Percentiles rank a stretch among this genome's conserved stretches.
Evolutionary conservation across 1,140 invertebrate genomes (phyloP).

Genomic region (Cydia amplana): DNA sequence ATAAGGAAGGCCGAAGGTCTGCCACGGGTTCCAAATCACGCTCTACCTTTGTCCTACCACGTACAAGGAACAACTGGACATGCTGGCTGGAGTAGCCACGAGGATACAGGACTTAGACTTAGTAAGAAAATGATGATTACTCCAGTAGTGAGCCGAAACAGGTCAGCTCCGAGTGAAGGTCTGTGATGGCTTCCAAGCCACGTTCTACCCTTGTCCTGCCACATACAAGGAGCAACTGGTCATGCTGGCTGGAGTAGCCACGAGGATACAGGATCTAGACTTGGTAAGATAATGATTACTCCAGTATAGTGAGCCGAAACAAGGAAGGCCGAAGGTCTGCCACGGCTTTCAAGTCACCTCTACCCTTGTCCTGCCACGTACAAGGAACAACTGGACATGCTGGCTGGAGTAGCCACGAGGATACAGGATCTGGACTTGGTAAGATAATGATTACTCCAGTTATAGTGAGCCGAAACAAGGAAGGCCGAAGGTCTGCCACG

Average conservation of each 20-base stretch:
- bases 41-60: conserved; percentile 95
- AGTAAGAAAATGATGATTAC: not conserved
- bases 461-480: conserved; percentile 73
- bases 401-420: conserved; percentile 91
- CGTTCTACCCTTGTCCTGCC: conserved; percentile 95
- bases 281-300: conserved; percentile 81
- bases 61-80: conserved; percentile 89
- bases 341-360: conserved; percentile 95
- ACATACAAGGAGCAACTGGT: no score
- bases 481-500: conserved; percentile 97
- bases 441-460: conserved; percentile 45
- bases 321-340: conserved; percentile 96
- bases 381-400: conserved; percentile 92
- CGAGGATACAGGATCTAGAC: conserved; percentile 87
- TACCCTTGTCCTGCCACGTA: conserved; percentile 95
- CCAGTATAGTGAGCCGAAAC: not conserved
- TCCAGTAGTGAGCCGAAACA: not conserved
- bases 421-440: conserved; percentile 89
- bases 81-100: conserved; percentile 92
- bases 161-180: conserved; percentile 91
- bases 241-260: no score
- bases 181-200: conserved; percentile 95
- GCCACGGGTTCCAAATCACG: conserved; percentile 94
- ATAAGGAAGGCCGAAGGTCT: conserved; percentile 95
- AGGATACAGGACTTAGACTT: conserved; percentile 85